These are phyloP conservation scores for Aurelia coerulea DNA, from an alignment of 30 jellyfish, hydroid and myxozoan species.

Conservation along the genomic window DNA sequence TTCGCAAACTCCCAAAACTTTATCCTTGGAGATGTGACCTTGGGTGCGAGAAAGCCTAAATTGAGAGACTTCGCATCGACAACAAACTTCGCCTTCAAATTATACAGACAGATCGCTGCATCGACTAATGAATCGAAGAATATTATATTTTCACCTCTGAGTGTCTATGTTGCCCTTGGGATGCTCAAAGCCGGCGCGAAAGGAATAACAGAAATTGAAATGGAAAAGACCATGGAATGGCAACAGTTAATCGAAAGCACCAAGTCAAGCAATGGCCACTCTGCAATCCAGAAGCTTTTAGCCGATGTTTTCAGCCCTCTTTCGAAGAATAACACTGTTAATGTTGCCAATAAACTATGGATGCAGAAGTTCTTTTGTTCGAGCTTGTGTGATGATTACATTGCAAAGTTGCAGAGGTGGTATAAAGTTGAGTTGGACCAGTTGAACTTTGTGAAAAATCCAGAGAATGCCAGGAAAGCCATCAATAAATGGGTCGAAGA, in stretches of 20 bases:
- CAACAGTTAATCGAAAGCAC: conserved; percentile 21
- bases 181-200: conserved; percentile 77
- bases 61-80: conserved; percentile 26
- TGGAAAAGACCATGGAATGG: conserved; percentile 58
- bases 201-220: conserved; percentile 41
- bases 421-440: conserved; percentile 41
- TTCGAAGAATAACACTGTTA: conserved; percentile 24
- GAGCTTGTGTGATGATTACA: conserved; percentile 16
- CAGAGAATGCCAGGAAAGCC: conserved; percentile 43
- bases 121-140: conserved; percentile 45
- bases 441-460: conserved; percentile 48
- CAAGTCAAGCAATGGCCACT: conserved; percentile 21
- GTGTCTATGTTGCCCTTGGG: conserved; percentile 65
- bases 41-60: background rate
- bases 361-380: conserved; percentile 55
- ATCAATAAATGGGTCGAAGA: conserved; percentile 80
- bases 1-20: background rate
- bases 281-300: conserved; percentile 29
- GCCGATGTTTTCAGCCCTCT: conserved; percentile 28
- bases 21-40: no score
- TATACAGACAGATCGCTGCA: conserved; percentile 45
- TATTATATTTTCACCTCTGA: conserved; percentile 69
- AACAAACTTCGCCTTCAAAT: conserved; percentile 61
- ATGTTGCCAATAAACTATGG: conserved; percentile 80
- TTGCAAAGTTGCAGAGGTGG: conserved; percentile 6